These are phyloP conservation scores for Poeciliopsis retropinna DNA, from an alignment of 2,113 vertebrate genomes.

Conservation along the genomic window DNA sequence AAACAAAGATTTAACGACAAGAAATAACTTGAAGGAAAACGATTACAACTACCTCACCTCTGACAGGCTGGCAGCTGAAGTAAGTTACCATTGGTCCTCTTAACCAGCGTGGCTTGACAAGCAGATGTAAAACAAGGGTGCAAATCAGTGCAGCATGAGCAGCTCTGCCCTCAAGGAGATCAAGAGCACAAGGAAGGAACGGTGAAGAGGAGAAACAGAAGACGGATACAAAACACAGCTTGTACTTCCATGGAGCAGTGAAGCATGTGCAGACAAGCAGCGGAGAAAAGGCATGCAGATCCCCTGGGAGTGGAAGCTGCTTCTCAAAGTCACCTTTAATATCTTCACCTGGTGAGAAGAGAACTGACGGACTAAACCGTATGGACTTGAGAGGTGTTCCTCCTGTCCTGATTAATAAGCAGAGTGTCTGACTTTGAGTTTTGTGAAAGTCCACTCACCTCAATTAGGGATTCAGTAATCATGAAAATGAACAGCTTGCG, in stretches of 20 bases:
- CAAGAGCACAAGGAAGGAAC: no score
- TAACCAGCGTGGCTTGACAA: no score
- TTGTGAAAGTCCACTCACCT: background rate
- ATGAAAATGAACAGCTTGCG: background rate
- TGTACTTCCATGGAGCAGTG: background rate
- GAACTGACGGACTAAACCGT: background rate
- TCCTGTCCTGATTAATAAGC: constrained; percentile 4
- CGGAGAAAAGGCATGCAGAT: background rate
- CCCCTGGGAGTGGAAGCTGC: constrained; percentile 5
- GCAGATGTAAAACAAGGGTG: no score
- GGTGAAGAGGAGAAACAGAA: no score
- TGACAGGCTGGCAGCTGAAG: no score
- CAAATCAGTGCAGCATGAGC: no score
- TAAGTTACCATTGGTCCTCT: no score
- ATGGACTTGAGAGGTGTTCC: constrained; percentile 10
- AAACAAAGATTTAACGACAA: no score
- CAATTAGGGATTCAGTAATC: background rate
- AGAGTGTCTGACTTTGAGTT: constrained; percentile 1
- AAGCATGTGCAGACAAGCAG: background rate
- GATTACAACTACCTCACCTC: no score
- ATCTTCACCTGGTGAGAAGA: background rate
- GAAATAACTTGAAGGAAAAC: no score
- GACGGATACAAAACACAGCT: background rate
- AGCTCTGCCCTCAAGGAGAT: no score
- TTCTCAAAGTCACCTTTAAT: constrained; percentile 16